Evolutionary conservation across 2,888 invertebrate genomes (phyloP).

Genomic region (Lordiphosa fenestrarum): DNA sequence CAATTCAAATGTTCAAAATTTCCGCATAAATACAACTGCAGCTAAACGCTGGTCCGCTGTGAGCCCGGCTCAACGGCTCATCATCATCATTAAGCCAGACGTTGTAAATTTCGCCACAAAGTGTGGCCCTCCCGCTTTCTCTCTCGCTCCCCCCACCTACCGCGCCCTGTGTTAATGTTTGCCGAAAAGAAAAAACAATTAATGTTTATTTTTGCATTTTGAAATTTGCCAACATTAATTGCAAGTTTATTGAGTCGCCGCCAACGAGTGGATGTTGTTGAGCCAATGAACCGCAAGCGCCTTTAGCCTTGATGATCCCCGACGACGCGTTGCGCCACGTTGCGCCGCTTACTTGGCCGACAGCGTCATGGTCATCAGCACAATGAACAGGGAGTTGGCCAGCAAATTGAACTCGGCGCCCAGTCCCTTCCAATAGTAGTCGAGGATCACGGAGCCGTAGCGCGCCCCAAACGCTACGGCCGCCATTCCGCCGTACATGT

Average conservation of each 20-base stretch:
- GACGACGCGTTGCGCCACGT: conserved; percentile 4
- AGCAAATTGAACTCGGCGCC: conserved; percentile 48
- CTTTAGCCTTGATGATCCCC: conserved; percentile 48
- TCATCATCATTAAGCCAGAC: too few relatives aligned
- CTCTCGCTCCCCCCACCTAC: too few relatives aligned
- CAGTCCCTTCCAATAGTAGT: conserved; percentile 48
- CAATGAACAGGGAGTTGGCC: conserved; percentile 51
- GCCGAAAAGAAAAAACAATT: conserved; percentile 54
- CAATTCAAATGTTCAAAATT: too few relatives aligned
- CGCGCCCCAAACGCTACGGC: conserved; percentile 53
- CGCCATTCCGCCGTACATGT: conserved; percentile 55
- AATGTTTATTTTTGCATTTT: conserved; percentile 75
- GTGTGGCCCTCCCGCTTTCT: too few relatives aligned
- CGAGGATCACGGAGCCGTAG: conserved; percentile 55
- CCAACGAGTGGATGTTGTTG: conserved; percentile 5
- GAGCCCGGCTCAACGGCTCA: too few relatives aligned
- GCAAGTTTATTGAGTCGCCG: conserved; percentile 70
- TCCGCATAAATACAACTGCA: too few relatives aligned
- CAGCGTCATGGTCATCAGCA: conserved; percentile 49
- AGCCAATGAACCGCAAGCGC: conserved; percentile 47
- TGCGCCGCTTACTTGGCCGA: conserved; percentile 27
- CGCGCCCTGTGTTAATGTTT: too few relatives aligned
- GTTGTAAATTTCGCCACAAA: neutral
- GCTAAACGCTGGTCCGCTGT: too few relatives aligned
- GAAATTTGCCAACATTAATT: conserved; percentile 71